These are phyloP conservation scores for Protosalanx chinensis DNA, from an alignment of 2,797 vertebrate genomes.

Conservation along the genomic window DNA sequence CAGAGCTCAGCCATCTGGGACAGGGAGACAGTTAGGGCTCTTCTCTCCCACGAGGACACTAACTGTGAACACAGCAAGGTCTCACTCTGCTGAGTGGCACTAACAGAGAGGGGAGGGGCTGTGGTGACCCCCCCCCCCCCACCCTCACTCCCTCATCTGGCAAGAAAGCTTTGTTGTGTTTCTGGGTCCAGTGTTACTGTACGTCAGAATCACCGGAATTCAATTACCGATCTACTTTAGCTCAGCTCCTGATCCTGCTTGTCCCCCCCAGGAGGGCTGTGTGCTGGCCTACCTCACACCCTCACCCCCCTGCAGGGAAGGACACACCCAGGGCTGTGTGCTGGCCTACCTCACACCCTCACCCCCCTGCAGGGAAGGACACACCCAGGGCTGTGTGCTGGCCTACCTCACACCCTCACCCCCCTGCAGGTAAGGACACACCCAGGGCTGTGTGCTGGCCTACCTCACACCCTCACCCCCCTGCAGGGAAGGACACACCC, in stretches of 20 bases:
- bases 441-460: too few relatives aligned
- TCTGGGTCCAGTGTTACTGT: conserved; percentile 70
- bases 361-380: conserved; percentile 8
- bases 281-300: conserved; percentile 64
- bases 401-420: too few relatives aligned
- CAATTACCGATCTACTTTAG: conserved; percentile 75
- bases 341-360: conserved; percentile 63
- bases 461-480: conserved; percentile 57
- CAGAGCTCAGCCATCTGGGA: conserved; percentile 66
- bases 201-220: conserved; percentile 73
- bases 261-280: conserved; percentile 67
- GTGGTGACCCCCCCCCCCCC: conserved; percentile 66
- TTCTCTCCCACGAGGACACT: conserved; percentile 70
- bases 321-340: conserved; percentile 19
- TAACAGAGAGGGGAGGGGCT: conserved; percentile 41
- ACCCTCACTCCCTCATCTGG: conserved; percentile 68
- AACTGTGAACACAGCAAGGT: conserved; percentile 75
- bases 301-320: conserved; percentile 27
- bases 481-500: background rate
- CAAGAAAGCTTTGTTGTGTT: conserved; percentile 78
- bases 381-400: background rate
- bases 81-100: conserved; percentile 72
- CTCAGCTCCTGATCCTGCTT: conserved; percentile 65
- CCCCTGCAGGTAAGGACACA: too few relatives aligned
- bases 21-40: conserved; percentile 67